A percentile compares a stretch with the other conserved stretches of the same genome.
Evolutionary conservation across 1,140 invertebrate species (phyloP).

Genomic region (Dreissena rostriformis): DNA sequence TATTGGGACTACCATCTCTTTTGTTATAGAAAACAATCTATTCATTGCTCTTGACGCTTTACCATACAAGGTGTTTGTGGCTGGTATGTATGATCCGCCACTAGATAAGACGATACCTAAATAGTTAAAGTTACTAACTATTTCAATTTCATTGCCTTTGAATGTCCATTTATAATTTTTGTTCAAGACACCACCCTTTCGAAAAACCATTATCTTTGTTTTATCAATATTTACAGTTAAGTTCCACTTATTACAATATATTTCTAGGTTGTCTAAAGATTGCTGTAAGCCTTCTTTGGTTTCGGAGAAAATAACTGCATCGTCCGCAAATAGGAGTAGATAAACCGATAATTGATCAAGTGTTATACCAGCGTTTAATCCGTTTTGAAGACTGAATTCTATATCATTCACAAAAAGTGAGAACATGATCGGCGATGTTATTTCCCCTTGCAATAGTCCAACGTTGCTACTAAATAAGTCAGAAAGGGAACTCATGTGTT

Average conservation of each 20-base stretch:
- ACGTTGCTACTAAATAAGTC: conserved; percentile 12
- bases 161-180: background rate
- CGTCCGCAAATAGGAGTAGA: conserved; percentile 20
- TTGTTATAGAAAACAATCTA: conserved; percentile 16
- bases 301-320: conserved; percentile 26
- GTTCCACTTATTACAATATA: conserved; percentile 37
- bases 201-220: conserved; percentile 26
- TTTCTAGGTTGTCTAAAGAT: background rate
- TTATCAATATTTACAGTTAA: conserved; percentile 22
- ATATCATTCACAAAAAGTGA: background rate
- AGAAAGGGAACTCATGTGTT: conserved; percentile 1
- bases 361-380: background rate
- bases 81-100: conserved; percentile 14
- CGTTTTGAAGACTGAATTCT: background rate
- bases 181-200: background rate
- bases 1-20: conserved; percentile 2
- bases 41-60: conserved; percentile 23
- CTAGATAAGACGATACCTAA: conserved; percentile 26
- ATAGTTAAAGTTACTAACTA: conserved; percentile 22
- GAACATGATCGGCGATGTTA: conserved; percentile 19
- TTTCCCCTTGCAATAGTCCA: conserved; percentile 36
- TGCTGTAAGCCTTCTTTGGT: conserved; percentile 3
- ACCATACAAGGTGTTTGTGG: background rate
- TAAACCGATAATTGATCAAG: conserved; percentile 11
- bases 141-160: background rate